phyloP scores from a whole-genome alignment of 2,888 invertebrate species.

The Phragmatobia fuliginosa region DNA sequence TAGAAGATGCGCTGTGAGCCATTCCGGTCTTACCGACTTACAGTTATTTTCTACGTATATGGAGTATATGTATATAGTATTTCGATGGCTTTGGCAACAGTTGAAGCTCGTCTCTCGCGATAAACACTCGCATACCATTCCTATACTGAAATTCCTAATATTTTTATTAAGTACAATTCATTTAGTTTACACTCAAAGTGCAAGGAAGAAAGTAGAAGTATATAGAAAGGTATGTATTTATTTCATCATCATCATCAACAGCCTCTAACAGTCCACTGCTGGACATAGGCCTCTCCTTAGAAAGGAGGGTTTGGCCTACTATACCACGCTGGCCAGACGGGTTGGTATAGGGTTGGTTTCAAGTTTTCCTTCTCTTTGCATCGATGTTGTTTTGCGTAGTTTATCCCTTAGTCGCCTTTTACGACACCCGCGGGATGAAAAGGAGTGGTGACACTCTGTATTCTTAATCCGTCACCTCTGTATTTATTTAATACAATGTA shows the following conservation, averaged over 20 bases:
- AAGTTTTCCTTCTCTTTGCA: no score
- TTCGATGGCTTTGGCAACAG: slow-evolving; percentile 68
- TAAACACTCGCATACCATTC: slow-evolving; percentile 54
- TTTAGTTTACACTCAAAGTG: not conserved
- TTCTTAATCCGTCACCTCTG: no score
- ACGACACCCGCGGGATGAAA: no score
- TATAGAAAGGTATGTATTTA: slow-evolving; percentile 1
- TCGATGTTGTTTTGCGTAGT: no score
- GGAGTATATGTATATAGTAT: slow-evolving; percentile 42
- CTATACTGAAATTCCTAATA: not conserved
- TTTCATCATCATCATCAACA: no score
- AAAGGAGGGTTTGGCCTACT: no score
- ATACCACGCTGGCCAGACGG: no score
- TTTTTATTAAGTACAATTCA: not conserved
- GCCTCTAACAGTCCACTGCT: not conserved
- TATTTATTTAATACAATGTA: no score
- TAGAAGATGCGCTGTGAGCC: slow-evolving; percentile 39
- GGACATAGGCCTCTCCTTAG: no score
- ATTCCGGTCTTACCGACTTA: slow-evolving; percentile 41
- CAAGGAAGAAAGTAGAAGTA: not conserved
- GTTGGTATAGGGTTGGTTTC: no score
- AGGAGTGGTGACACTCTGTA: no score
- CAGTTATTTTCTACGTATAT: slow-evolving; percentile 45
- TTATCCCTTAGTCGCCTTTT: no score
- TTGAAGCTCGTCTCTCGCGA: slow-evolving; percentile 61